Conservation (phyloP, 2,797 vertebrate species). For the Argentina silus region DNA sequence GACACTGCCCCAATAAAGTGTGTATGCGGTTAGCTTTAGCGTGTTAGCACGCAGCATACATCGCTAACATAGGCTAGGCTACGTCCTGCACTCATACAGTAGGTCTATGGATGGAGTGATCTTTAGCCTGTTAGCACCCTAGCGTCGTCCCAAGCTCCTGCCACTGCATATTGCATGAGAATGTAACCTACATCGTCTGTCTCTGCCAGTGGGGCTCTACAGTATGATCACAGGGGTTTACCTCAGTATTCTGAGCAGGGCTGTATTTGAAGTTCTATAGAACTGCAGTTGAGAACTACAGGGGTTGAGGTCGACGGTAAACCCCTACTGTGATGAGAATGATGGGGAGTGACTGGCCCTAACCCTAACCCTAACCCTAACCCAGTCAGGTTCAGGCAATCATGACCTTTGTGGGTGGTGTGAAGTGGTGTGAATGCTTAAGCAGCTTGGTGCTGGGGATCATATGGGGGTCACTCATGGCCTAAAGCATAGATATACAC, state of each 20-base stretch:
- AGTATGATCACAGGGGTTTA: slow-evolving; percentile 40
- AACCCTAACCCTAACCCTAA: too few species aligned
- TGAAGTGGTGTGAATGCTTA: too few species aligned
- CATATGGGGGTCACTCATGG: neutral
- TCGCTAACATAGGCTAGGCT: neutral
- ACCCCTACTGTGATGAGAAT: slow-evolving; percentile 33
- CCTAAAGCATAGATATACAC: too few species aligned
- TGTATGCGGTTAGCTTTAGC: slow-evolving; percentile 23
- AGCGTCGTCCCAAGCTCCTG: slow-evolving; percentile 38
- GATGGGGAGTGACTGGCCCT: slow-evolving; percentile 22
- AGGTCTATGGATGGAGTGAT: neutral
- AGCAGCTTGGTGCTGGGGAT: slow-evolving; percentile 26
- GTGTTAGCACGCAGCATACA: slow-evolving; percentile 31
- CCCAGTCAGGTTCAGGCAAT: neutral
- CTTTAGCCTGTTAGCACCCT: neutral
- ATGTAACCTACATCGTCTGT: slow-evolving; percentile 59
- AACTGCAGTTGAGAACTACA: too few species aligned
- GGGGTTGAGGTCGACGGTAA: slow-evolving; percentile 16
- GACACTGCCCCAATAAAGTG: slow-evolving; percentile 30
- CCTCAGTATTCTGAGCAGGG: slow-evolving; percentile 3
- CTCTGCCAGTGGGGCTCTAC: slow-evolving; percentile 37
- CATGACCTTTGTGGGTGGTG: slow-evolving; percentile 20
- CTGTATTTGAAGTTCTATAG: slow-evolving; percentile 11
- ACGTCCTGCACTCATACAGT: neutral
- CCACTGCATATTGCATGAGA: slow-evolving; percentile 61